Evolutionary conservation across 2,797 vertebrate species (phyloP), one percentile per base, ranked within the genome.

Genomic region (Cirrhinus mrigala): DNA sequence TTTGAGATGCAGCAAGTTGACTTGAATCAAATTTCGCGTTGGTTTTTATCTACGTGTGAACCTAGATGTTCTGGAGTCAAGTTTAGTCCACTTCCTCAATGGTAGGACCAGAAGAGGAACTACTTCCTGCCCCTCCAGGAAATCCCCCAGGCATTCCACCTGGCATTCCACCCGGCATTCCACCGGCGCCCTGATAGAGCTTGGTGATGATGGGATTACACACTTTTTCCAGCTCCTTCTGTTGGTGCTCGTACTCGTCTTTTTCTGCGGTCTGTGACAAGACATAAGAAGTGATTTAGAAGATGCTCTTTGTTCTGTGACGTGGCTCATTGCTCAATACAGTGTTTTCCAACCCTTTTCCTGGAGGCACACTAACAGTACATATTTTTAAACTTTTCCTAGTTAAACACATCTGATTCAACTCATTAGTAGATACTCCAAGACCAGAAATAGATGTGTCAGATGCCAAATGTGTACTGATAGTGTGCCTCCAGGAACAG

Each of bases 221-320:
- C 75, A 96, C 92, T 85, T 96, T 96, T 89, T 96, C 95, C n/a
- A 96, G 89, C 89, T 96, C 96, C 86, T 96, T 96, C 91, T 95
- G 95, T 83, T 96, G 95, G 90, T 96, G 95, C 8, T 96, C 95
- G 1, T 95, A 96, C 85, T 96, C 96, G 0, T 96, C 96, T 87
- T 95, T 96, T 82, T 96, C 96, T 82, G 95, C 96, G 2, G 86
- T 96, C 95, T 96, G 75, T 56, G 4, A 78, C 22, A 70, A 40
- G 12, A 50, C 71, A 80, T 52, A 52, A 37, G 3, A 77, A 37
- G 20, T 4, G 37, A 16, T 6, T 46, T 4, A 1, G 1, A 64
- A 50, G n/a, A 62, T 44, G 7, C 12, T 71, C 56, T 16, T 60
- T 62, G 56, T 33, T 82, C 40, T 44, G 52, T 33, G 16, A 24